phyloP scores from a whole-genome alignment of 2,113 vertebrate species.

The Tychaedon coryphoeus region DNA sequence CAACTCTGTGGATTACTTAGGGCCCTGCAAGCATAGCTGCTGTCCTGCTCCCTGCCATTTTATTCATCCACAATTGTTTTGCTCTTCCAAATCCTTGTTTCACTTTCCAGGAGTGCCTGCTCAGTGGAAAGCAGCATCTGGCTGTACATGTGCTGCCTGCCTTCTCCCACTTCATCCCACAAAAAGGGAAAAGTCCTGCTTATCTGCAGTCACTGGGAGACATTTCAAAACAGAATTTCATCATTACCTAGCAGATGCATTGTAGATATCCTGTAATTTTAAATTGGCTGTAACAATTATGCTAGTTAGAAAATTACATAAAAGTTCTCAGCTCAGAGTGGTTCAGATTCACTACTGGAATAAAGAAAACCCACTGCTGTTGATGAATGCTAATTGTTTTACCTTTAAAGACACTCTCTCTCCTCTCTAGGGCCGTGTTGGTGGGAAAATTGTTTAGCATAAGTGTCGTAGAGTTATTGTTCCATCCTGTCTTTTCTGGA shows the following conservation, averaged over 20 bases:
- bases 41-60: background rate
- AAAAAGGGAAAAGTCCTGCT: background rate
- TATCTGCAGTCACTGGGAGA: background rate
- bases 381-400: background rate
- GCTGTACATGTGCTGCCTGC: fast-evolving
- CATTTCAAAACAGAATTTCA: background rate
- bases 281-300: background rate
- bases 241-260: background rate
- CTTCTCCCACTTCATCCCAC: background rate
- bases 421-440: background rate
- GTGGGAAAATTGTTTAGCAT: background rate
- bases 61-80: background rate
- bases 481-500: background rate
- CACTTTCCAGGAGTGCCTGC: background rate
- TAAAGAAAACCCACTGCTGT: background rate
- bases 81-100: background rate
- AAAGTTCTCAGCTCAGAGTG: background rate
- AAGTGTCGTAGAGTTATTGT: background rate
- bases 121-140: background rate
- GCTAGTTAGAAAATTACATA: background rate
- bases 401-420: background rate
- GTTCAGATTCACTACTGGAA: background rate
- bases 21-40: background rate
- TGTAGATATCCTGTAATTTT: background rate
- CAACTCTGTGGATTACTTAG: no score